A percentile compares a stretch with the other conserved stretches of the same genome.
Evolutionary conservation across 2,797 vertebrate genomes (phyloP).

Genomic region (Acanthopagrus latus): DNA sequence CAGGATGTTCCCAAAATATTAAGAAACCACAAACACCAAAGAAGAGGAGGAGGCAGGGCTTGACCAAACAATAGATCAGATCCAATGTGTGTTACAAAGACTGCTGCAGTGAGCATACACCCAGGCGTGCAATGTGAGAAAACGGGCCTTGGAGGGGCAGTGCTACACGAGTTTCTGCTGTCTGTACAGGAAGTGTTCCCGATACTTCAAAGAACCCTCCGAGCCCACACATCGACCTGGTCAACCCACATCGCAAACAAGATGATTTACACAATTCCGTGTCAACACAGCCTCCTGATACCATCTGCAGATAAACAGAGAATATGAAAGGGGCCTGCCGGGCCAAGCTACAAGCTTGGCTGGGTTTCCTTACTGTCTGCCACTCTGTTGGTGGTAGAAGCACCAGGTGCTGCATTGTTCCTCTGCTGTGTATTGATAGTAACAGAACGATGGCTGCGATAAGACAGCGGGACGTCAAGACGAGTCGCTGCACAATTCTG

Average conservation of each 20-base stretch:
- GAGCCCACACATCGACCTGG: constrained; percentile 36
- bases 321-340: constrained; percentile 44
- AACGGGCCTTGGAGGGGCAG: constrained; percentile 12
- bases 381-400: constrained; percentile 37
- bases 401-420: constrained; percentile 62
- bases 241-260: constrained; percentile 70
- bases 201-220: constrained; percentile 59
- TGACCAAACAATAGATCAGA: constrained; percentile 63
- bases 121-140: constrained; percentile 45
- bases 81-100: constrained; percentile 32
- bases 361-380: constrained; percentile 34
- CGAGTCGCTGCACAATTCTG: constrained; percentile 1
- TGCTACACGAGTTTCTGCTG: constrained; percentile 43
- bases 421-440: constrained; percentile 29
- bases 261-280: constrained; percentile 68
- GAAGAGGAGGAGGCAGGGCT: constrained; percentile 53
- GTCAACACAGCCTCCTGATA: constrained; percentile 63
- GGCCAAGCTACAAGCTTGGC: constrained; percentile 32
- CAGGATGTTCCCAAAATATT: constrained; percentile 81
- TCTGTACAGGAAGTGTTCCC: constrained; percentile 60
- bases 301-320: constrained; percentile 58
- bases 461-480: constrained; percentile 28
- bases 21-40: constrained; percentile 70
- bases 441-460: constrained; percentile 35
- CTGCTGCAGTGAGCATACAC: constrained; percentile 32